These are phyloP conservation scores for Euphysa ruthae DNA, from an alignment of 30 jellyfish, hydroid and myxozoan species.

Conservation along the genomic window DNA sequence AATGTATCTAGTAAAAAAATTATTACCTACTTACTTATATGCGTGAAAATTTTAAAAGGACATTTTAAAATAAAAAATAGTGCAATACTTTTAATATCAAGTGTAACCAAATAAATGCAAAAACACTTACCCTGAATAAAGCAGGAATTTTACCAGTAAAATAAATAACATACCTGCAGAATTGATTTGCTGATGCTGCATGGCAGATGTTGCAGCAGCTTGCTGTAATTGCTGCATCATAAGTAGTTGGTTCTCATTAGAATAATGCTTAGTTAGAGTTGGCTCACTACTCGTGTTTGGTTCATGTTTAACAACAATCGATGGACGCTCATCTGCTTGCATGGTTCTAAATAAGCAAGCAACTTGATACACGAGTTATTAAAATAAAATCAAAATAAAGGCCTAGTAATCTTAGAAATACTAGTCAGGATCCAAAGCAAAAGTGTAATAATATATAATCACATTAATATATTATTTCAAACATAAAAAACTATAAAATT, in stretches of 20 bases:
- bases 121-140: no score
- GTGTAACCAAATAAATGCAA: no score
- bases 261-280: slow-evolving; percentile 12
- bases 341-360: not conserved
- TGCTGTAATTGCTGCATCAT: slow-evolving; percentile 34
- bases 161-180: no score
- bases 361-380: not conserved
- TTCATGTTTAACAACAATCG: not conserved
- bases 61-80: no score
- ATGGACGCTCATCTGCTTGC: slow-evolving; percentile 1
- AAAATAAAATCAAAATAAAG: not conserved
- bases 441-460: not conserved
- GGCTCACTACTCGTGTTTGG: not conserved
- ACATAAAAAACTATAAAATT: not conserved
- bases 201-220: not conserved
- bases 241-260: slow-evolving; percentile 42
- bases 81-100: no score
- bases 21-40: no score
- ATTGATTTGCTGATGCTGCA: no score
- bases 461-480: not conserved
- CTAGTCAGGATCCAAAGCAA: no score
- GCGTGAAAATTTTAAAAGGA: no score
- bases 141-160: no score
- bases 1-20: no score
- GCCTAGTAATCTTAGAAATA: not conserved